A percentile compares a stretch with the other conserved stretches of the same genome.
phyloP scores from a whole-genome alignment of 2,113 vertebrate genomes.

The human (Homo sapiens) region DNA sequence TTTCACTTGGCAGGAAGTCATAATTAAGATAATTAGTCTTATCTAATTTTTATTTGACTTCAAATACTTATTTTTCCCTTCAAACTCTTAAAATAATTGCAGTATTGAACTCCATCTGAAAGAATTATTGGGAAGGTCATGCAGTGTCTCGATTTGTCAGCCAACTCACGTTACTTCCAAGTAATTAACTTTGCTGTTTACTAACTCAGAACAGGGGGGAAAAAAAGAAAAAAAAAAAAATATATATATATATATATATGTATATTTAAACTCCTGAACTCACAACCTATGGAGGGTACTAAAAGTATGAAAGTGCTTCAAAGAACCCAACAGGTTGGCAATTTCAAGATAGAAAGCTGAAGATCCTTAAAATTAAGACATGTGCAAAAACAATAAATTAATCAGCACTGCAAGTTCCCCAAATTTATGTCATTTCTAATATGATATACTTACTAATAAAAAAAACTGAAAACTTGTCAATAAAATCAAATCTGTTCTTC shows the following conservation, averaged over 20 bases:
- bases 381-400: conserved; percentile 71
- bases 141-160: not conserved
- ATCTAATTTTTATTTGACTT: conserved; percentile 51
- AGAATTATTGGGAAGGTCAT: conserved; percentile 23
- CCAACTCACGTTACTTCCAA: not conserved
- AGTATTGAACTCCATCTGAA: not conserved
- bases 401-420: not conserved
- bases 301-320: conserved; percentile 53
- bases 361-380: conserved; percentile 71
- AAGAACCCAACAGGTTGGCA: not conserved
- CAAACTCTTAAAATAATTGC: not conserved
- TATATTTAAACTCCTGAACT: conserved; percentile 20
- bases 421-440: conserved; percentile 63
- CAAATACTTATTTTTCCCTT: not conserved
- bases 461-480: conserved; percentile 62
- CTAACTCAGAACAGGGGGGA: not conserved
- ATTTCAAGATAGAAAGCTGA: conserved; percentile 70
- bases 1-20: not conserved
- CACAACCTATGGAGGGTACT: conserved; percentile 28
- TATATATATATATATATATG: too few relatives aligned
- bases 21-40: conserved; percentile 20
- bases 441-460: conserved; percentile 61
- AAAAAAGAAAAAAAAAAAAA: too few relatives aligned
- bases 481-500: conserved; percentile 73
- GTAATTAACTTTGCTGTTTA: conserved; percentile 11